Conservation (phyloP, 2,113 vertebrate species). For the Hippolais icterina region DNA sequence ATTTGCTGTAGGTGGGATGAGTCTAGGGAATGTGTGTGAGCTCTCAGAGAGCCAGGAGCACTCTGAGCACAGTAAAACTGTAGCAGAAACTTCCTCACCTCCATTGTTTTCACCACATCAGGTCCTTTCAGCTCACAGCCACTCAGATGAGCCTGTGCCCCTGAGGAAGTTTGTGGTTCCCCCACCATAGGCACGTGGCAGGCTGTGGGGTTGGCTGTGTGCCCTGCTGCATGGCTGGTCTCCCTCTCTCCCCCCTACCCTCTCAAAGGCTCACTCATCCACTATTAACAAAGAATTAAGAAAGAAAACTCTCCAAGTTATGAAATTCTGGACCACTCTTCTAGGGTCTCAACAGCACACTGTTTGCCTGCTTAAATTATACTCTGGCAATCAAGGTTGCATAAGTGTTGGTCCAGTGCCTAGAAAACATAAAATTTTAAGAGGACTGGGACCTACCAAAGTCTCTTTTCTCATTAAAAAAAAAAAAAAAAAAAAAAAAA, state of each 20-base stretch:
- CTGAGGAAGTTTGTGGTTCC: background rate
- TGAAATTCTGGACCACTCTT: background rate
- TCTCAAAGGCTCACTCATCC: fast-evolving
- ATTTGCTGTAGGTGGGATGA: background rate
- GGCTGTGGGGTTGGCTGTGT: too few species aligned
- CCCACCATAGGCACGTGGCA: fast-evolving
- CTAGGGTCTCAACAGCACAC: background rate
- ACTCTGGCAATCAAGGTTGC: background rate
- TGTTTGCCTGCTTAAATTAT: background rate
- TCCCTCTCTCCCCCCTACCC: fast-evolving
- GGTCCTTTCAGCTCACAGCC: background rate
- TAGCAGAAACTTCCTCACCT: background rate
- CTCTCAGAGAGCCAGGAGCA: background rate
- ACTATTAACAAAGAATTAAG: background rate
- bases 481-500: background rate
- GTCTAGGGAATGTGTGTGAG: background rate
- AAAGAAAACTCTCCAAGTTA: background rate
- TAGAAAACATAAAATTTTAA: background rate
- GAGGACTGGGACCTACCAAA: background rate
- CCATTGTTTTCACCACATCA: background rate
- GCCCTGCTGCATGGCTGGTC: fast-evolving
- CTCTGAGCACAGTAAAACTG: background rate
- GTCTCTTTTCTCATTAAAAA: background rate
- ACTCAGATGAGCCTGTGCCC: fast-evolving
- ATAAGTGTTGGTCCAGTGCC: background rate